phyloP scores from a whole-genome alignment of 2,888 invertebrate species.

The Pristionchus mayeri region DNA sequence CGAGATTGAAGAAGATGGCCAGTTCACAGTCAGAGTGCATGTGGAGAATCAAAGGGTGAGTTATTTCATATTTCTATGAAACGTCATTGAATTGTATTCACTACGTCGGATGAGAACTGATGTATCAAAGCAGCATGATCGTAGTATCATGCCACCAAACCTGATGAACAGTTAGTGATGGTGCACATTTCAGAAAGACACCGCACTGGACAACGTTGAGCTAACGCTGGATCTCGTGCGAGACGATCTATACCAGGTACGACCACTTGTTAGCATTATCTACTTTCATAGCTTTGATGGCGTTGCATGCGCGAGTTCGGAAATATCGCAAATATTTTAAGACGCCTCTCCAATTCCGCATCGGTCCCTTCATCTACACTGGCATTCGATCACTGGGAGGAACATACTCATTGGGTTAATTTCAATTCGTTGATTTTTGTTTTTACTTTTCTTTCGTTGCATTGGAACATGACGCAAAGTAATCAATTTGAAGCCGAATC shows the following conservation, averaged over 20 bases:
- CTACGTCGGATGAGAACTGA: too few relatives aligned
- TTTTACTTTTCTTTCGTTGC: not conserved
- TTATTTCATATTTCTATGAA: not conserved
- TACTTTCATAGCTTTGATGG: not conserved
- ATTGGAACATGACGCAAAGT: not conserved
- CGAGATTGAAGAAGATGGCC: constrained; percentile 36
- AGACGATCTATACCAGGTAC: constrained; percentile 39
- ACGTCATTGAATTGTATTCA: too few relatives aligned
- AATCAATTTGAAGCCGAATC: too few relatives aligned
- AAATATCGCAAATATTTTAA: not conserved
- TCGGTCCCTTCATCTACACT: constrained; percentile 50
- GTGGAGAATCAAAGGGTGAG: constrained; percentile 40
- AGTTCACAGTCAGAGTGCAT: constrained; percentile 25
- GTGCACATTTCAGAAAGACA: not conserved
- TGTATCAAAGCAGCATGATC: too few relatives aligned
- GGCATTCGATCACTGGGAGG: constrained; percentile 47
- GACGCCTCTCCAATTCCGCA: constrained; percentile 45
- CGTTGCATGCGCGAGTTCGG: too few relatives aligned
- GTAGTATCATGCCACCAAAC: too few relatives aligned
- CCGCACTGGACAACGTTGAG: constrained; percentile 45
- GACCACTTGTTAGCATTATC: not conserved
- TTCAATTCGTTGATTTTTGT: too few relatives aligned
- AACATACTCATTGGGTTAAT: not conserved
- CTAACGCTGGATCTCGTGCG: constrained; percentile 47
- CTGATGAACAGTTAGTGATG: not conserved